Evolutionary conservation across 2,113 vertebrate genomes (phyloP).

Genomic region (Paramormyrops kingsleyae): DNA sequence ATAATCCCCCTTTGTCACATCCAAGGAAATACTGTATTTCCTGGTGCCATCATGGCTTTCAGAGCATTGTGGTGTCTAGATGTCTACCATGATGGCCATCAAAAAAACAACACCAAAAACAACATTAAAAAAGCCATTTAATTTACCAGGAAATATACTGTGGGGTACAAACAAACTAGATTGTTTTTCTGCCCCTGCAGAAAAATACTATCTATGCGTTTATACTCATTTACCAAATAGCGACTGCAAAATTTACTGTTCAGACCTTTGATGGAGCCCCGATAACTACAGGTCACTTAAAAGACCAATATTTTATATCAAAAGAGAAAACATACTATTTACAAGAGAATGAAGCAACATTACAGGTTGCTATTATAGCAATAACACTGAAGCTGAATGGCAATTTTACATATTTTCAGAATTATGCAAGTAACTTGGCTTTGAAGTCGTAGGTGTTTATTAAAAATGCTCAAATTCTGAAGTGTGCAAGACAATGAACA

Average conservation of each 20-base stretch:
- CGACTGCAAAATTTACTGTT: not conserved
- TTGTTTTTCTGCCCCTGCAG: not conserved
- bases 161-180: not conserved
- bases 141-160: not conserved
- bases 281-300: not conserved
- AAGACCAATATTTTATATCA: not conserved
- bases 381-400: not conserved
- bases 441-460: not conserved
- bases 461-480: not conserved
- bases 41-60: conserved; percentile 6
- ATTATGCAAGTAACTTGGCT: not conserved
- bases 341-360: not conserved
- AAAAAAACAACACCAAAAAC: not conserved
- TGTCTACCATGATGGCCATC: not conserved
- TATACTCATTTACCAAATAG: not conserved
- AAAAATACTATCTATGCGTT: not conserved
- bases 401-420: not conserved
- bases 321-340: not conserved
- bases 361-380: not conserved
- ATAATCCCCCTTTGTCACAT: not conserved
- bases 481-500: not conserved
- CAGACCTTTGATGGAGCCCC: not conserved
- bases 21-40: not conserved
- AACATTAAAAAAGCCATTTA: not conserved
- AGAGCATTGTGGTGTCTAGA: not conserved